These are phyloP conservation scores for Zaprionus vittiger DNA, from an alignment of 1,140 invertebrate species.

Conservation along the genomic window DNA sequence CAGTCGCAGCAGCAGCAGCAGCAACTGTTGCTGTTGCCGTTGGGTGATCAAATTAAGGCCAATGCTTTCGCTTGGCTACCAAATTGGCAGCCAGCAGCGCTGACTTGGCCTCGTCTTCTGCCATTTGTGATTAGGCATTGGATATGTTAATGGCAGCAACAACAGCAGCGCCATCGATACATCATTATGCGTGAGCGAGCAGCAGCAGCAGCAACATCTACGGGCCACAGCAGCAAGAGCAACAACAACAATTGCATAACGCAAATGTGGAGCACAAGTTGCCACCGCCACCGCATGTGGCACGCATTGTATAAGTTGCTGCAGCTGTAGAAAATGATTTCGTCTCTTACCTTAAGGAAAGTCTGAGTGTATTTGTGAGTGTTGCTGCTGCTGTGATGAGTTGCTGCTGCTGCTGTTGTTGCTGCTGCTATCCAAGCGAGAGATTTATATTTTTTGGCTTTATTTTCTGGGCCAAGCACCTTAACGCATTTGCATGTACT, in stretches of 20 bases:
- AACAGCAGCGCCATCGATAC: slow-evolving; percentile 49
- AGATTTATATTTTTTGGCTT: slow-evolving; percentile 1
- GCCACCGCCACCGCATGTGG: slow-evolving; percentile 12
- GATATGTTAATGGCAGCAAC: slow-evolving; percentile 72
- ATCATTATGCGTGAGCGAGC: slow-evolving; percentile 60
- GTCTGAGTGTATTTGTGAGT: neutral
- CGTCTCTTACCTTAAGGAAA: slow-evolving; percentile 25
- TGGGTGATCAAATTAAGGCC: slow-evolving; percentile 62
- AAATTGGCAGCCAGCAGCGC: slow-evolving; percentile 18
- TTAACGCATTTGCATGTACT: slow-evolving; percentile 52
- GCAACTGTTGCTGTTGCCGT: slow-evolving; percentile 20
- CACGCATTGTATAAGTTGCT: slow-evolving; percentile 12
- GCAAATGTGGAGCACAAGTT: slow-evolving; percentile 13
- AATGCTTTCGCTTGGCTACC: slow-evolving; percentile 48
- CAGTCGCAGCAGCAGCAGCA: slow-evolving; percentile 18
- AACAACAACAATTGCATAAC: slow-evolving; percentile 38
- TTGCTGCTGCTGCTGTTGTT: neutral
- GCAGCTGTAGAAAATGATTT: slow-evolving; percentile 3
- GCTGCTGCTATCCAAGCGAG: slow-evolving; percentile 26
- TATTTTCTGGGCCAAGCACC: slow-evolving; percentile 21
- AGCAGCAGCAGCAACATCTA: neutral
- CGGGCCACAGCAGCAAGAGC: neutral
- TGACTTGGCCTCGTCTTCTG: slow-evolving; percentile 41
- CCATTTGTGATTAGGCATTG: slow-evolving; percentile 61
- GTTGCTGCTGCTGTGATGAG: neutral